Evolutionary conservation across 2,888 invertebrate genomes (phyloP), one percentile per base, ranked within the genome.

Genomic region (Andrena camellia): DNA sequence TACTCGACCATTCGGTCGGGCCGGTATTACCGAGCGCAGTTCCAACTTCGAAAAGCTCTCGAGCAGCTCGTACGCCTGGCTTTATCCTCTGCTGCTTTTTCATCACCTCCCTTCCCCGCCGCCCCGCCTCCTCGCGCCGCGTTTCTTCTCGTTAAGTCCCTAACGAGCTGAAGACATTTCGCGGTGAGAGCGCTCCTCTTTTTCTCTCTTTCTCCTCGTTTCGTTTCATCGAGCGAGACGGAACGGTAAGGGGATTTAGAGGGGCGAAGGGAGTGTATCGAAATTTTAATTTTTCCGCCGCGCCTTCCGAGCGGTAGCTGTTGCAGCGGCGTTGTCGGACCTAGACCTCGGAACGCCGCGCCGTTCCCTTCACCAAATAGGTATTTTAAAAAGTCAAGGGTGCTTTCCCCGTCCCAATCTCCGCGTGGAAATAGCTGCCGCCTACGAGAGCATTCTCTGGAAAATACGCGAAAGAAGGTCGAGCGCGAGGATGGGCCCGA

Each of bases 91-190:
- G n/a, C 26, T 31, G 33, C 42, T 69, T 69, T 54, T 66, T 81
- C 70, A n/a, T 29, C 35, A 29, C 48, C 59, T 54, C 23, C 48
- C 60, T 20, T 33, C 23, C 7, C 23, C 13, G 6, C 5, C n/a
- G 17, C 13, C 42, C n/a, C 23, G 31, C 50, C 52, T 3, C 35
- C 33, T 33, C 35, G 64, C 26, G 35, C 20, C 69, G 80, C 85
- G 84, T 90, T 90, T 85, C 90, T 88, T 90, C 90, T 90, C 88
- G 89, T 90, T 90, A 89, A 83, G 78, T 85, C 73, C 73, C 76
- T 90, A 88, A 90, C 87, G 84, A 89, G 86, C 63, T 71, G 86
- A 90, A 88, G 90, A 90, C 88, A 87, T 88, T 90, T 86, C 83
- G 85, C 72, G 23, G 64, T 20, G 73, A 72, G 62, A 78, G 69